Conservation (phyloP, 2,888 invertebrate species). For the Tinea pellionella region DNA sequence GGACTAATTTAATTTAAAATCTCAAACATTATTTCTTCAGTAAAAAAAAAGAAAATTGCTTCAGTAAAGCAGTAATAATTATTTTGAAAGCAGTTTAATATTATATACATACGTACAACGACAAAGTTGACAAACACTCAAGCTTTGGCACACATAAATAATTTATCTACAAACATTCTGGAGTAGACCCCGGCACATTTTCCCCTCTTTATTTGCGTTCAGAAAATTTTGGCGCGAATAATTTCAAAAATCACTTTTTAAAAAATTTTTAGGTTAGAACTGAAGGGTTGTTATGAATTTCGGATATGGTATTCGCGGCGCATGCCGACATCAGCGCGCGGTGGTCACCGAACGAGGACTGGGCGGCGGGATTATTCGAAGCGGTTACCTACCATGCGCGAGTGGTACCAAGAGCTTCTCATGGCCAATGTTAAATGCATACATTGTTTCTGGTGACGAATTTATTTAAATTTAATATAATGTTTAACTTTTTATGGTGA, state of each 20-base stretch:
- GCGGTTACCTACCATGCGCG: conserved; percentile 30
- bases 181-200: conserved; percentile 28
- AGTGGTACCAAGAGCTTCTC: conserved; percentile 25
- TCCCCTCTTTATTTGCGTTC: conserved; percentile 12
- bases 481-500: no score
- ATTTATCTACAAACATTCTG: conserved; percentile 51
- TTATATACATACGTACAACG: background rate
- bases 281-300: conserved; percentile 16
- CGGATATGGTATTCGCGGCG: background rate
- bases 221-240: background rate
- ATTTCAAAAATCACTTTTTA: conserved; percentile 21
- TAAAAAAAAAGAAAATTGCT: background rate
- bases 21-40: background rate
- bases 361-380: conserved; percentile 20
- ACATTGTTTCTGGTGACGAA: background rate
- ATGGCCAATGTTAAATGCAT: conserved; percentile 40
- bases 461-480: no score
- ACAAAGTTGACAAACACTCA: conserved; percentile 28
- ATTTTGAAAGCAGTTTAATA: background rate
- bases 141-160: conserved; percentile 47
- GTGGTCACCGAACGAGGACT: conserved; percentile 45
- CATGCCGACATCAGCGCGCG: conserved; percentile 49
- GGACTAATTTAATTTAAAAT: background rate
- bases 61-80: background rate
- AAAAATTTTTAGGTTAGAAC: conserved; percentile 25